These are phyloP conservation scores for Synanthedon myopaeformis DNA, from an alignment of 2,888 invertebrate genomes.

Conservation along the genomic window DNA sequence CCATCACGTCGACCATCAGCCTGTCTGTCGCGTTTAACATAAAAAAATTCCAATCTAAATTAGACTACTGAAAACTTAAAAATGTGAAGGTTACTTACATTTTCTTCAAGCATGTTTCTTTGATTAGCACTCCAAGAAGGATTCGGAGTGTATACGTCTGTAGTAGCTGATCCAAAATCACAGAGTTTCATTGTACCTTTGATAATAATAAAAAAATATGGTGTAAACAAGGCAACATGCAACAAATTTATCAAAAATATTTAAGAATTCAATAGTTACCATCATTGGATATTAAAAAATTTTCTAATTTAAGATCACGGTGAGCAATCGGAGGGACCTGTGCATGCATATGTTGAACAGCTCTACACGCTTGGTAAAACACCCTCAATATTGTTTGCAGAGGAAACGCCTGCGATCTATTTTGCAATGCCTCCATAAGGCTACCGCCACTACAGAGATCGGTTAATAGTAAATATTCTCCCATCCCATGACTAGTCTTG, in stretches of 20 bases:
- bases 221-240: not conserved
- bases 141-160: conserved; percentile 84
- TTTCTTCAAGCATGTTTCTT: conserved; percentile 92
- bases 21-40: too few relatives aligned
- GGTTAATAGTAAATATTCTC: conserved; percentile 91
- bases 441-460: conserved; percentile 92
- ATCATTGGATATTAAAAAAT: conserved; percentile 88
- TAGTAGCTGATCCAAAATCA: conserved; percentile 97
- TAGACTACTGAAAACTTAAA: too few relatives aligned
- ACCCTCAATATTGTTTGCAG: conserved; percentile 81
- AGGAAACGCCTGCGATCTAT: conserved; percentile 72
- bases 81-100: conserved; percentile 66
- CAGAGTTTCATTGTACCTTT: conserved; percentile 86
- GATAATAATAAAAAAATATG: conserved; percentile 8
- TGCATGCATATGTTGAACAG: conserved; percentile 94
- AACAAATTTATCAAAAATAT: not conserved
- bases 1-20: too few relatives aligned
- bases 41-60: too few relatives aligned
- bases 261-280: conserved; percentile 52
- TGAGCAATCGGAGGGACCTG: conserved; percentile 93
- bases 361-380: conserved; percentile 91
- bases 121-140: conserved; percentile 93
- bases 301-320: conserved; percentile 96
- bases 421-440: conserved; percentile 74
- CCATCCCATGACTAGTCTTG: conserved; percentile 83